phyloP scores from a whole-genome alignment of 2,797 vertebrate genomes.

The Etheostoma perlongum region DNA sequence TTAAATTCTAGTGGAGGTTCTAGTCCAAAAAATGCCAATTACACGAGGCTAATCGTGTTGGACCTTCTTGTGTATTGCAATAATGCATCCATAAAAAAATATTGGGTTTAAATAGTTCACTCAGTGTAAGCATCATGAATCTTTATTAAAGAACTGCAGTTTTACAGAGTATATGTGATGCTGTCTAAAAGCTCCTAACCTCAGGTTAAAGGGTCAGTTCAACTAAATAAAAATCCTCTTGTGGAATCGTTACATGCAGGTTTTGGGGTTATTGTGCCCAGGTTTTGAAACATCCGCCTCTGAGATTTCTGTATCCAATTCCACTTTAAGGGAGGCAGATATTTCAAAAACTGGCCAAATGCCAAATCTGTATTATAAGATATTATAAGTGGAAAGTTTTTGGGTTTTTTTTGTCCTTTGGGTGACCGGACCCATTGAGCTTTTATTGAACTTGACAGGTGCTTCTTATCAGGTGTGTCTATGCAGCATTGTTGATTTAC shows the following conservation, averaged over 20 bases:
- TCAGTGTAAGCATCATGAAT: not conserved
- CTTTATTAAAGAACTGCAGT: not conserved
- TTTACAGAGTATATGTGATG: not conserved
- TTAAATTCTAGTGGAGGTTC: not conserved
- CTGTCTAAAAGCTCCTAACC: not conserved
- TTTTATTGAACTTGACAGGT: conserved; percentile 32
- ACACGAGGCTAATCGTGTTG: not conserved
- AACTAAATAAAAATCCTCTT: not conserved
- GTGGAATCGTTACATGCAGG: not conserved
- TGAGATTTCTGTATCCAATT: not conserved
- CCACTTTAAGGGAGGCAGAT: not conserved
- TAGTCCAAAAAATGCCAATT: not conserved
- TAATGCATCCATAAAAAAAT: not conserved
- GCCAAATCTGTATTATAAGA: not conserved
- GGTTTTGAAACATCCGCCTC: not conserved
- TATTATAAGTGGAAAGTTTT: not conserved
- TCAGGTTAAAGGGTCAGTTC: conserved; percentile 12
- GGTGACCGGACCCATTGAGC: not conserved
- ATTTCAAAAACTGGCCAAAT: not conserved
- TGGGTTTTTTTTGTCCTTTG: not conserved
- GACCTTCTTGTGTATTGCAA: not conserved
- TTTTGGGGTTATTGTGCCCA: not conserved
- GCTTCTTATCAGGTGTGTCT: conserved; percentile 48
- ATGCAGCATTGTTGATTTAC: not conserved
- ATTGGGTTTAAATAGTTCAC: not conserved